phyloP scores from a whole-genome alignment of 2,113 vertebrate species.

The Protobothrops mucrosquamatus region DNA sequence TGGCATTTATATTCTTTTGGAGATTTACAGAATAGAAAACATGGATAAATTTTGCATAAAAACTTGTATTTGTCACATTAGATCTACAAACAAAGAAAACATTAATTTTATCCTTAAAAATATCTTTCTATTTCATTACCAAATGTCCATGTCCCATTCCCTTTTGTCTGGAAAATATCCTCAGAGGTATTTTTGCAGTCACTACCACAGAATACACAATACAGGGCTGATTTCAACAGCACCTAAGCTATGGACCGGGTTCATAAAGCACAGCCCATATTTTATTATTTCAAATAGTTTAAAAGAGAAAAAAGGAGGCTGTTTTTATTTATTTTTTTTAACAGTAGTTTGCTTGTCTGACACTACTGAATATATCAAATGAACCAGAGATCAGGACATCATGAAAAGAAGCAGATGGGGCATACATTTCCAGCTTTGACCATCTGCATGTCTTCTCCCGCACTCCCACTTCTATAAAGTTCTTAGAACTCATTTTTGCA shows the following conservation, averaged over 20 bases:
- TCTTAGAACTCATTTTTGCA: constrained; percentile 74
- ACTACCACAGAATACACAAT: neutral
- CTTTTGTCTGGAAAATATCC: neutral
- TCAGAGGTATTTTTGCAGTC: neutral
- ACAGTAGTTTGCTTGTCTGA: neutral
- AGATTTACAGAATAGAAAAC: neutral
- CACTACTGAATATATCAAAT: neutral
- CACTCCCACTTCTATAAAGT: constrained; percentile 62
- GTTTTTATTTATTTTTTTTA: neutral
- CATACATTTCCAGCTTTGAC: constrained; percentile 78
- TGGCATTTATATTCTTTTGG: neutral
- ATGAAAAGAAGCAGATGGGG: constrained; percentile 77
- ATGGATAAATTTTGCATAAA: neutral
- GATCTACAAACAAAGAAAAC: neutral
- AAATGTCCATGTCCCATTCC: neutral
- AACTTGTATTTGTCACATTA: neutral
- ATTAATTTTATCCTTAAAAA: neutral
- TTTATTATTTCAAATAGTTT: neutral
- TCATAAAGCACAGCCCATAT: neutral
- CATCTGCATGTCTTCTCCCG: constrained; percentile 74
- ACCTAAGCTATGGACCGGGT: neutral
- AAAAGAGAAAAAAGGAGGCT: constrained; percentile 48
- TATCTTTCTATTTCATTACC: neutral
- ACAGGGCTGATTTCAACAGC: neutral
- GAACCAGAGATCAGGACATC: constrained; percentile 73